Conservation (phyloP, 2,888 invertebrate genomes). For the Phalera bucephala region DNA sequence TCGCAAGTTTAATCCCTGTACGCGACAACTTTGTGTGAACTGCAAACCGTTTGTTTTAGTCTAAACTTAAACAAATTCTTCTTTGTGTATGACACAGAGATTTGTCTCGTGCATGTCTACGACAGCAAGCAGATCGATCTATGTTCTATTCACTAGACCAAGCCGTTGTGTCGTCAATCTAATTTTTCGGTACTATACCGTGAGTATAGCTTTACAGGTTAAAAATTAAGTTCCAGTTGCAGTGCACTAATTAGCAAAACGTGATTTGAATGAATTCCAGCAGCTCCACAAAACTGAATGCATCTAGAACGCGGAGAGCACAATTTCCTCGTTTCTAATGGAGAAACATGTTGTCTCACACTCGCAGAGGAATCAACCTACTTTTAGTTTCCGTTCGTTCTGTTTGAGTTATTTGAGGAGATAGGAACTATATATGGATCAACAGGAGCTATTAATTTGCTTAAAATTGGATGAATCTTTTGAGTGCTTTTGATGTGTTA, state of each 20-base stretch:
- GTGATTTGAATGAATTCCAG: conserved; percentile 29
- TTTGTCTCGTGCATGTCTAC: too few relatives aligned
- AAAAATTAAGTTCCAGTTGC: not conserved
- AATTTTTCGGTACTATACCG: too few relatives aligned
- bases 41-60: too few relatives aligned
- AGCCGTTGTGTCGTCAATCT: too few relatives aligned
- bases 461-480: conserved; percentile 1
- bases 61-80: too few relatives aligned
- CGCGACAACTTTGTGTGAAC: too few relatives aligned
- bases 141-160: too few relatives aligned
- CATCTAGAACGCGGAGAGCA: conserved; percentile 19
- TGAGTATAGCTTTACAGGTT: too few relatives aligned
- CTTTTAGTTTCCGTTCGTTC: conserved; percentile 41
- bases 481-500: not conserved
- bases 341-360: conserved; percentile 33
- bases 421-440: conserved; percentile 9
- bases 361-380: conserved; percentile 44
- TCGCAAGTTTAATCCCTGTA: too few relatives aligned
- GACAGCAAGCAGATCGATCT: too few relatives aligned
- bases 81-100: too few relatives aligned
- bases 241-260: conserved; percentile 24
- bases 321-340: conserved; percentile 33
- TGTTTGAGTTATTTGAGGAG: conserved; percentile 33
- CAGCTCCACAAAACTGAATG: conserved; percentile 22
- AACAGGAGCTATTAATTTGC: not conserved